These are phyloP conservation scores for Oryzias sinensis DNA, from an alignment of 2,797 vertebrate species.

Conservation along the genomic window DNA sequence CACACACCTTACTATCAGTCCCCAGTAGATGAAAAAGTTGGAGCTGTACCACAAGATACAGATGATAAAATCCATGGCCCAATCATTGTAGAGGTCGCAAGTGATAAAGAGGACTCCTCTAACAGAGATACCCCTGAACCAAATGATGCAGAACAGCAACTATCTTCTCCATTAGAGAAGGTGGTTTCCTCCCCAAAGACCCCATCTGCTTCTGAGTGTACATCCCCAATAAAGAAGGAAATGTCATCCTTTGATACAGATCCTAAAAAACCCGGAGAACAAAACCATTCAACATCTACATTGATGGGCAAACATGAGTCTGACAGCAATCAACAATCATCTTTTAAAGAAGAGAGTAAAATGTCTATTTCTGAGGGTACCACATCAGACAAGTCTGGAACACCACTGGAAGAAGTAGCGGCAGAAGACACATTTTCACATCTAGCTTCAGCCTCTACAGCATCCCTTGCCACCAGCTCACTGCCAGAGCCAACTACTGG, in stretches of 20 bases:
- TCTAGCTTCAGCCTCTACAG: constrained; percentile 93
- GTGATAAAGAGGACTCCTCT: constrained; percentile 85
- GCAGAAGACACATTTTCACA: constrained; percentile 97
- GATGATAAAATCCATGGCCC: constrained; percentile 70
- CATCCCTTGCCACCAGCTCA: constrained; percentile 93
- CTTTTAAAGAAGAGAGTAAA: constrained; percentile 94
- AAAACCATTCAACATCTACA: constrained; percentile 52
- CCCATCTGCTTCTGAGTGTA: constrained; percentile 76
- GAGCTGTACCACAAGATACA: constrained; percentile 73
- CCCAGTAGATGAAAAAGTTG: constrained; percentile 90
- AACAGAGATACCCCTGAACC: constrained; percentile 83
- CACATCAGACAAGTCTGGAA: constrained; percentile 93
- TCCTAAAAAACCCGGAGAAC: constrained; percentile 70
- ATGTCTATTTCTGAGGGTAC: constrained; percentile 99
- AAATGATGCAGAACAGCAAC: constrained; percentile 81
- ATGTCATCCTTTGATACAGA: constrained; percentile 64
- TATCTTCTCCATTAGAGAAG: constrained; percentile 80
- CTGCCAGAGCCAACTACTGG: constrained; percentile 95
- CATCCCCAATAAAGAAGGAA: constrained; percentile 72
- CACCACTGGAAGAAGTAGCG: constrained; percentile 91
- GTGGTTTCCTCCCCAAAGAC: constrained; percentile 79
- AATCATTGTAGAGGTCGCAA: constrained; percentile 88
- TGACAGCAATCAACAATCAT: constrained; percentile 80
- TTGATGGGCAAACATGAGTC: constrained; percentile 75
- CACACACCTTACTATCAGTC: constrained; percentile 98